These are phyloP conservation scores for Steinernema carpocapsae DNA, from an alignment of 2,888 invertebrate genomes.

Conservation along the genomic window DNA sequence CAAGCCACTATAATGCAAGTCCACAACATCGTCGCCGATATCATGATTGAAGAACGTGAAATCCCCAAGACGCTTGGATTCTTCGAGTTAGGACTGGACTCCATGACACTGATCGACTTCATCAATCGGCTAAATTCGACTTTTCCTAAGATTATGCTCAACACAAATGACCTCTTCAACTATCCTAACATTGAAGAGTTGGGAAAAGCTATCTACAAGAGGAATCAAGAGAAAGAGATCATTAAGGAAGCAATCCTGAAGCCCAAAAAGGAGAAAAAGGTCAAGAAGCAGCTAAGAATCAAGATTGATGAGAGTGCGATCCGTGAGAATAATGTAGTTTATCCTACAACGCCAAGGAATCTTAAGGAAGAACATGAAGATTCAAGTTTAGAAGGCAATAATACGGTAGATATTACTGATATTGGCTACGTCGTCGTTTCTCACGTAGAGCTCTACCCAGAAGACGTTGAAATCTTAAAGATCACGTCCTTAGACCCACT, in stretches of 20 bases:
- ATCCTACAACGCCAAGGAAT: background rate
- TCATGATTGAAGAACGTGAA: constrained; percentile 13
- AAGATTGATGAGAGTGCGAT: too few relatives aligned
- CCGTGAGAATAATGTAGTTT: too few relatives aligned
- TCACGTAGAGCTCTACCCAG: constrained; percentile 13
- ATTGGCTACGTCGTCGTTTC: background rate
- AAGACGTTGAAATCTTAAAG: background rate
- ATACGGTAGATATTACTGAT: background rate
- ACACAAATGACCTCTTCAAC: constrained; percentile 54
- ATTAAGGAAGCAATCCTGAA: too few relatives aligned
- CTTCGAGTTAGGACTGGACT: constrained; percentile 64
- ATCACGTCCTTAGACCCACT: background rate
- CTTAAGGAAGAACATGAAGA: too few relatives aligned
- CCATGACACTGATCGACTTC: constrained; percentile 61
- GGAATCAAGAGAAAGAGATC: background rate
- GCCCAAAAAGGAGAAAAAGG: too few relatives aligned
- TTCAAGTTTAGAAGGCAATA: too few relatives aligned
- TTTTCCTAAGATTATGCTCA: background rate
- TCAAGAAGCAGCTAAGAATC: too few relatives aligned
- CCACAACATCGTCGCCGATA: constrained; percentile 3
- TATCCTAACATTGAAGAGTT: constrained; percentile 53
- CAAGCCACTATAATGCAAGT: background rate
- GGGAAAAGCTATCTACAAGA: constrained; percentile 20
- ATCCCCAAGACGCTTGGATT: constrained; percentile 44
- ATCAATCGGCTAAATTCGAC: constrained; percentile 47